These are phyloP conservation scores for Enteromius anoplus DNA, from an alignment of 2,797 vertebrate species.

Conservation along the genomic window DNA sequence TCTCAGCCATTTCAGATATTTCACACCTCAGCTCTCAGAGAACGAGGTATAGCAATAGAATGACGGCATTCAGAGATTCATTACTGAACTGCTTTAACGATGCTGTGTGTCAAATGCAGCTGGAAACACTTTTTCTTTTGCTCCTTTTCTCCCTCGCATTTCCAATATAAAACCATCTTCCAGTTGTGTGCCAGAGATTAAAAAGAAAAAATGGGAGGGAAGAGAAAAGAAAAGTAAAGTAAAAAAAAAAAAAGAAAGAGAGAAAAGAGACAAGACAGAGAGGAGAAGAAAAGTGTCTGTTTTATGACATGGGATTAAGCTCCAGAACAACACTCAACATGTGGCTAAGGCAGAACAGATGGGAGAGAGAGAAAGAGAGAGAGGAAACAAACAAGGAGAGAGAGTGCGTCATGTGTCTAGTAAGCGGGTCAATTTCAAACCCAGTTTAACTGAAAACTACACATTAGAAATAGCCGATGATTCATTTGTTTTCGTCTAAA, in stretches of 20 bases:
- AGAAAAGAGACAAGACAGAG: slow-evolving; percentile 47
- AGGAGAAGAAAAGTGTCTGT: slow-evolving; percentile 64
- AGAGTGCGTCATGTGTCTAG: slow-evolving; percentile 12
- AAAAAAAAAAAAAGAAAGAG: slow-evolving; percentile 10
- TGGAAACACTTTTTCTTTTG: slow-evolving; percentile 54
- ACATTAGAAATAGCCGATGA: background rate
- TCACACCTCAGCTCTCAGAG: slow-evolving; percentile 69
- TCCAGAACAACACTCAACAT: slow-evolving; percentile 74
- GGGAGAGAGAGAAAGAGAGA: slow-evolving; percentile 63
- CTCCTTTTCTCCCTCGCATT: slow-evolving; percentile 35
- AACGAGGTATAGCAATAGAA: slow-evolving; percentile 58
- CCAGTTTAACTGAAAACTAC: background rate
- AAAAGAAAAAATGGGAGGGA: slow-evolving; percentile 45
- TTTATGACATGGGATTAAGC: slow-evolving; percentile 75
- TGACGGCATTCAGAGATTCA: slow-evolving; percentile 69
- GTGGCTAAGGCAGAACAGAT: slow-evolving; percentile 78
- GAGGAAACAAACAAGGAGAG: slow-evolving; percentile 31
- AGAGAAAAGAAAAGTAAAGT: background rate
- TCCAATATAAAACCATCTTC: slow-evolving; percentile 70
- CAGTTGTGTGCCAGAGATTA: slow-evolving; percentile 63
- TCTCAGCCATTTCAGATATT: slow-evolving; percentile 73
- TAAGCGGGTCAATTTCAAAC: background rate
- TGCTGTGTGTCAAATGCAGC: slow-evolving; percentile 64
- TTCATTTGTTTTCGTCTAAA: background rate
- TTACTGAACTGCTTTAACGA: slow-evolving; percentile 73